Conservation (phyloP, 2,797 vertebrate genomes). For the Gallinago stenura region DNA sequence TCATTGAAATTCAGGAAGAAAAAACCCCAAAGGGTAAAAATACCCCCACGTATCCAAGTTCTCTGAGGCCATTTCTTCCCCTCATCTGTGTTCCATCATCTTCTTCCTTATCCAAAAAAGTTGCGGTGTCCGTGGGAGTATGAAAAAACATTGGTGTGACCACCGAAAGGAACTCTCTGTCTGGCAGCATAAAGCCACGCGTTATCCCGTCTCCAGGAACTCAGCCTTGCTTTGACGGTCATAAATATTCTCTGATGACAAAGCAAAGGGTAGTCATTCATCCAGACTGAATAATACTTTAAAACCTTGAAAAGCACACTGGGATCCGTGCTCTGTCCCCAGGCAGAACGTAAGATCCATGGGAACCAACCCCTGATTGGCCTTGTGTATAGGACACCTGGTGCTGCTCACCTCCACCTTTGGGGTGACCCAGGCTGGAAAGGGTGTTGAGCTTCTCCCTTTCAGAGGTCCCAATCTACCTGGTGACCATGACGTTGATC, state of each 20-base stretch:
- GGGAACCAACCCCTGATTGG: neutral
- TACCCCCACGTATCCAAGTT: conserved; percentile 63
- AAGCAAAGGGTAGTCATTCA: conserved; percentile 37
- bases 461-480: neutral
- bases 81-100: conserved; percentile 76
- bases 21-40: conserved; percentile 75
- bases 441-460: neutral
- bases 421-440: neutral
- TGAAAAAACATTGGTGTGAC: conserved; percentile 72
- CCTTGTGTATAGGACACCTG: neutral
- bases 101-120: conserved; percentile 67
- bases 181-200: conserved; percentile 66
- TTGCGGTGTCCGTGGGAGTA: conserved; percentile 76
- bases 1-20: conserved; percentile 76
- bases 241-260: conserved; percentile 63
- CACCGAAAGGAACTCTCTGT: conserved; percentile 67
- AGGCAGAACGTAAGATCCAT: neutral
- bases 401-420: neutral
- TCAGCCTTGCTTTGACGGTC: neutral
- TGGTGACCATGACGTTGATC: neutral
- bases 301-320: conserved; percentile 1
- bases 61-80: conserved; percentile 54
- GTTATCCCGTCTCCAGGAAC: conserved; percentile 63
- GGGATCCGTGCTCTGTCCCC: neutral
- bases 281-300: conserved; percentile 18